Conservation (phyloP, 2,888 invertebrate species). For the Apamea epomidion region DNA sequence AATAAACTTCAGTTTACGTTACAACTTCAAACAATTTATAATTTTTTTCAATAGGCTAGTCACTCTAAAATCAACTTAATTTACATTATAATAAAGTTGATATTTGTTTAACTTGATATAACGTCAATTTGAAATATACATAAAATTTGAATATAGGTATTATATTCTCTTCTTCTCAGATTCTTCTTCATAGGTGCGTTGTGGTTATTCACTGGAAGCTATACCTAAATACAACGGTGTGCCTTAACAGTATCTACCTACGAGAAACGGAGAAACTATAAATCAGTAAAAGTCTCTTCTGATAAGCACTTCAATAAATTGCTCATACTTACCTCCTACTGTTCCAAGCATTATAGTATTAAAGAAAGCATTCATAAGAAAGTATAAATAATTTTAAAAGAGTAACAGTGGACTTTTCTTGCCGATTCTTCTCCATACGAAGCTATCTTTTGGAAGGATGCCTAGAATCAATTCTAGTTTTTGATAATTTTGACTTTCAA, state of each 20-base stretch:
- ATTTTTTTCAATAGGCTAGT: too few species aligned
- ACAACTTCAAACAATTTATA: too few species aligned
- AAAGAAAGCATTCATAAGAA: background rate
- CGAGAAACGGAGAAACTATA: background rate
- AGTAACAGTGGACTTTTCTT: background rate
- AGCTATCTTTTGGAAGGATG: background rate
- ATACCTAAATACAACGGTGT: background rate
- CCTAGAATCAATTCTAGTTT: background rate
- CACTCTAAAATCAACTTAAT: too few species aligned
- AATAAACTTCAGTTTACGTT: too few species aligned
- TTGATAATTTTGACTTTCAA: background rate
- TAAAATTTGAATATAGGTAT: too few species aligned
- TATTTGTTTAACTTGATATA: too few species aligned
- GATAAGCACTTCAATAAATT: constrained; percentile 16
- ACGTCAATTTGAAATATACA: too few species aligned
- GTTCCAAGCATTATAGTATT: background rate
- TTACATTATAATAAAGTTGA: too few species aligned
- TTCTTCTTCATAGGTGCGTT: background rate
- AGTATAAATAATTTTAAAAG: background rate
- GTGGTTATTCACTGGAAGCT: background rate
- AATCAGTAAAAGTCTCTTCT: constrained; percentile 25
- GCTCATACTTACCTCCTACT: background rate
- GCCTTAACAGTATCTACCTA: background rate
- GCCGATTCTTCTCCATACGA: background rate
- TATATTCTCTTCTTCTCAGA: constrained; percentile 1